Evolutionary conservation across 2,113 vertebrate species (phyloP).

Genomic region (Charina bottae): DNA sequence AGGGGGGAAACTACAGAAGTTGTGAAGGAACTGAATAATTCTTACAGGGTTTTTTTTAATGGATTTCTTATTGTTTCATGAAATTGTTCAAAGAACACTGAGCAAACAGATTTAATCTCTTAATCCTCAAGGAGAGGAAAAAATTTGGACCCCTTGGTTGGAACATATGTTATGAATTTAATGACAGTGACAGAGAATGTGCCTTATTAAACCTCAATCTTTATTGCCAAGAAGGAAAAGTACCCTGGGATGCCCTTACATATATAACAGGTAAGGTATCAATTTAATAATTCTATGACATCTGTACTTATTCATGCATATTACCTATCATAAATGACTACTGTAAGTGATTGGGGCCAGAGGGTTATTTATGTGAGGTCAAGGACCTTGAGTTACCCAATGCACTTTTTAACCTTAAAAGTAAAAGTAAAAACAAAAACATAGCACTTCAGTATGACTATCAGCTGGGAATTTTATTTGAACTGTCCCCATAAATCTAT

Average conservation of each 20-base stretch:
- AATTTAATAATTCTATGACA: neutral
- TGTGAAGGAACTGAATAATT: neutral
- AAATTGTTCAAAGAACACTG: neutral
- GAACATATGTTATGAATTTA: conserved; percentile 87
- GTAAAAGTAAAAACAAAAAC: neutral
- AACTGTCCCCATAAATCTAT: neutral
- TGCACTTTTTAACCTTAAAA: neutral
- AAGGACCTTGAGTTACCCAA: neutral
- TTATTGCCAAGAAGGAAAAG: conserved; percentile 74
- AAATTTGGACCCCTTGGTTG: conserved; percentile 84
- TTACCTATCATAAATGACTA: neutral
- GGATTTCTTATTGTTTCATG: neutral
- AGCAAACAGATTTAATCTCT: neutral
- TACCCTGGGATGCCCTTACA: conserved; percentile 79
- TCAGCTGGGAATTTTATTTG: neutral
- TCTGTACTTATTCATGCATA: neutral
- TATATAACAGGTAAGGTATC: conserved; percentile 74
- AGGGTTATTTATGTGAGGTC: neutral
- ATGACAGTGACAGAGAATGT: conserved; percentile 83
- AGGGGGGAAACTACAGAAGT: neutral
- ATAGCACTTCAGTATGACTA: neutral
- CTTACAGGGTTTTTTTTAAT: neutral
- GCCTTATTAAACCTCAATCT: conserved; percentile 82
- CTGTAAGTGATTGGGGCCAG: neutral
- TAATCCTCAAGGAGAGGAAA: conserved; percentile 77